Evolutionary conservation across 2,797 vertebrate genomes (phyloP), one percentile per base, ranked within the genome.

Genomic region (Garrulus glandarius): DNA sequence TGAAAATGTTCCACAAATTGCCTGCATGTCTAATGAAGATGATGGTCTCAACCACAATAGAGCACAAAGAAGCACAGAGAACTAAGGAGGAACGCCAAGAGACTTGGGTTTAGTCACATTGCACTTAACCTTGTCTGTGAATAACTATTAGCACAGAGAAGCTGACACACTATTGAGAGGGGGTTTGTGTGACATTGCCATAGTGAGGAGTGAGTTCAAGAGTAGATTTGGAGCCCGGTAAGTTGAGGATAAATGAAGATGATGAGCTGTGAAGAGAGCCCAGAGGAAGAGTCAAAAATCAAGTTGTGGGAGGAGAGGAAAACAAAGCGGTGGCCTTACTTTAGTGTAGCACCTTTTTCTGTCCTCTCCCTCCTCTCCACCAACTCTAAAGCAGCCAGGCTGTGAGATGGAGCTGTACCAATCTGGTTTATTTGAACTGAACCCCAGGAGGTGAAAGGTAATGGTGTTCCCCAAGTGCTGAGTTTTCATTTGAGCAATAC

Each of bases 11-110:
- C 92, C 72, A 63, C 94, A 93, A n/a, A 95, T 94, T 90, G 77
- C 67, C 30, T 92, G 95, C 76, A 81, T 93, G 90, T 95, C 94
- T 96, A 90, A 96, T 86, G 77, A 84, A 79, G 80, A 64, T 52
- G 95, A 95, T 92, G 90, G 63, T 78, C 93, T 84, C 55, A 90
- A 69, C 93, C 94, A 95, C 96, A 96, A 76, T 0, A 96, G 92
- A 96, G 92, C 76, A 37, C 44, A 43, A 80, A 88, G 86, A 30
- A 53, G 34, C 1, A 0, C 44, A 53, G 53, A 47, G 56, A 55
- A 2, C 72, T 76, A 15, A 90, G 61, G 85, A 84, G 85, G 76
- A 94, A 30, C 36, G n/a, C 37, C 30, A 5, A 18, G 83, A 95
- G 89, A 46, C 32, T 86, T 23, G 22, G 57, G 12, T 84, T 95